phyloP scores from a whole-genome alignment of 2,113 vertebrate genomes.

The Carassius carassius region DNA sequence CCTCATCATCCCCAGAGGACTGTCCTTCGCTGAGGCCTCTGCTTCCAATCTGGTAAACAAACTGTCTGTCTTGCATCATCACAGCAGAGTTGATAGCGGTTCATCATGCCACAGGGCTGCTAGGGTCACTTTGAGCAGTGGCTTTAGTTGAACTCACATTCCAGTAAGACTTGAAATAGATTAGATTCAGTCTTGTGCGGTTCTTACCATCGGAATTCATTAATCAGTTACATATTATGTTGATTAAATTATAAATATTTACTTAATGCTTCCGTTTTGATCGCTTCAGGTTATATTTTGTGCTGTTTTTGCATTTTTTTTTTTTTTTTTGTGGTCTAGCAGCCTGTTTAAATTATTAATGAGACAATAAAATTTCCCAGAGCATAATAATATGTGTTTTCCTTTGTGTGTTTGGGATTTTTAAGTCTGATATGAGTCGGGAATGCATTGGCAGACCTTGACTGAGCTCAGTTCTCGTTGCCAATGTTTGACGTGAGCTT shows the following conservation, averaged over 20 bases:
- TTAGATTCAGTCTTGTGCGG: not conserved
- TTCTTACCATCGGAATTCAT: not conserved
- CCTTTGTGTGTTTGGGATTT: not conserved
- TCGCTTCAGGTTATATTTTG: not conserved
- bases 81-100: constrained; percentile 16
- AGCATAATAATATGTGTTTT: not conserved
- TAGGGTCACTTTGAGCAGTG: not conserved
- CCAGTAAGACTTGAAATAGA: not conserved
- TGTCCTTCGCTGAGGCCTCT: constrained; percentile 93
- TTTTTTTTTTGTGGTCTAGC: not conserved
- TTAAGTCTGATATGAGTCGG: not conserved
- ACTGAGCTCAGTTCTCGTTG: not conserved
- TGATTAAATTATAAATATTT: not conserved
- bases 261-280: not conserved
- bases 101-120: constrained; percentile 12
- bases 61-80: constrained; percentile 16
- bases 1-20: constrained; percentile 92
- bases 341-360: not conserved
- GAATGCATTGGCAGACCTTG: constrained; percentile 35
- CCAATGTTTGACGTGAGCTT: constrained; percentile 28
- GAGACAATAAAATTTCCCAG: not conserved
- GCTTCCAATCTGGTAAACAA: constrained; percentile 91
- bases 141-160: not conserved
- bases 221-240: not conserved
- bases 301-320: not conserved